These are phyloP conservation scores for Hedya salicella DNA, from an alignment of 2,888 invertebrate species.

Conservation along the genomic window DNA sequence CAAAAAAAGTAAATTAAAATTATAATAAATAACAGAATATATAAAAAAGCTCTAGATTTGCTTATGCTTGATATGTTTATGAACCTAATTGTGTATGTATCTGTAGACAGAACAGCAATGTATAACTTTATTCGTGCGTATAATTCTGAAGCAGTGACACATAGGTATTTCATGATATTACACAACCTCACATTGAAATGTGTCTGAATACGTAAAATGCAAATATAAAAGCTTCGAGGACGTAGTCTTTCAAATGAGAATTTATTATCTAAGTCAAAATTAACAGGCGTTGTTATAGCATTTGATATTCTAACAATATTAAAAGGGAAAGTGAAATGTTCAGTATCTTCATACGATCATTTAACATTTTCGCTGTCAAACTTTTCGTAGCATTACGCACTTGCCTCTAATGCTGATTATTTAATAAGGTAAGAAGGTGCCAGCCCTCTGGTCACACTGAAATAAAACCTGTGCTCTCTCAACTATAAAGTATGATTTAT, in stretches of 20 bases:
- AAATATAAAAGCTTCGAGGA: background rate
- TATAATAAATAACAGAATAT: no score
- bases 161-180: background rate
- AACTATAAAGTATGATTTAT: background rate
- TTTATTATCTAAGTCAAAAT: conserved; percentile 13
- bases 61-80: no score
- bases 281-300: conserved; percentile 6
- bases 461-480: background rate
- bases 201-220: background rate
- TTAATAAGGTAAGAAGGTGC: no score
- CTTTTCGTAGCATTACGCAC: no score
- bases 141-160: background rate
- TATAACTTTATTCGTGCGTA: background rate
- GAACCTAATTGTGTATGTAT: no score
- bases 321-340: background rate
- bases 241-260: background rate
- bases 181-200: background rate
- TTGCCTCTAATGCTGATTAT: no score
- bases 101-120: no score
- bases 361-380: background rate
- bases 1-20: no score
- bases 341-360: background rate
- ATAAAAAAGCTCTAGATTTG: no score
- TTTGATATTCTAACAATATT: conserved; percentile 18
- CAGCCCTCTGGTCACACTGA: no score